phyloP scores from a whole-genome alignment of 2,888 invertebrate genomes.

The Yponomeuta malinellus region DNA sequence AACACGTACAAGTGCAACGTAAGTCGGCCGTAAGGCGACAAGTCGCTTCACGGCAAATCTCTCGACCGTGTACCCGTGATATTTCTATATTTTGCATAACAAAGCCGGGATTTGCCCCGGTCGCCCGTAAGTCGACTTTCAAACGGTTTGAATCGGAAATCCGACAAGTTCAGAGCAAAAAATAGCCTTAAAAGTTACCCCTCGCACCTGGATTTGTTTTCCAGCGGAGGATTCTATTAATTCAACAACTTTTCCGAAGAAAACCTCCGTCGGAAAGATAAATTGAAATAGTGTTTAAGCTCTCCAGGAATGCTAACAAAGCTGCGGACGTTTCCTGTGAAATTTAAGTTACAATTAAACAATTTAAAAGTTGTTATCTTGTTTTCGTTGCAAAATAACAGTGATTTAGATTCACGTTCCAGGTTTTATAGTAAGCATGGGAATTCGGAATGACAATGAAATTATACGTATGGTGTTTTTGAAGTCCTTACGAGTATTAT shows the following conservation, averaged over 20 bases:
- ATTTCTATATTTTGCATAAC: slow-evolving; percentile 12
- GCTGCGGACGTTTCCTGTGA: background rate
- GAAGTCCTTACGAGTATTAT: no score
- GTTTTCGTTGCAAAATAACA: no score
- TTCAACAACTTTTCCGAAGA: background rate
- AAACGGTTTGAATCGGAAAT: slow-evolving; percentile 10
- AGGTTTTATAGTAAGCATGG: no score
- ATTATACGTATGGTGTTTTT: no score
- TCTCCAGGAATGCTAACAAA: background rate
- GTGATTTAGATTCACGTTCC: no score
- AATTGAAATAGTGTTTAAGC: background rate
- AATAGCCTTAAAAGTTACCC: slow-evolving; percentile 5
- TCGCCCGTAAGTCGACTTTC: slow-evolving; percentile 12
- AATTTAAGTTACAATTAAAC: background rate
- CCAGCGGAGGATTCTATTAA: background rate
- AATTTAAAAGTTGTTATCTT: background rate
- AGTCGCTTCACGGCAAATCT: background rate
- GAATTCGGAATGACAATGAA: no score
- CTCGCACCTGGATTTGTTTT: slow-evolving; percentile 5
- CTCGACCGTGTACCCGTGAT: background rate
- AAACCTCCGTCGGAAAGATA: background rate
- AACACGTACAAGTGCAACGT: background rate
- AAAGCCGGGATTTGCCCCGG: slow-evolving; percentile 11
- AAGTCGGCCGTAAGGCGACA: background rate
- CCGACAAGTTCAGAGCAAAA: slow-evolving; percentile 13